Evolutionary conservation across 1,140 invertebrate species (phyloP), one percentile per base, ranked within the genome.

Genomic region (Tetramorium simillimum): DNA sequence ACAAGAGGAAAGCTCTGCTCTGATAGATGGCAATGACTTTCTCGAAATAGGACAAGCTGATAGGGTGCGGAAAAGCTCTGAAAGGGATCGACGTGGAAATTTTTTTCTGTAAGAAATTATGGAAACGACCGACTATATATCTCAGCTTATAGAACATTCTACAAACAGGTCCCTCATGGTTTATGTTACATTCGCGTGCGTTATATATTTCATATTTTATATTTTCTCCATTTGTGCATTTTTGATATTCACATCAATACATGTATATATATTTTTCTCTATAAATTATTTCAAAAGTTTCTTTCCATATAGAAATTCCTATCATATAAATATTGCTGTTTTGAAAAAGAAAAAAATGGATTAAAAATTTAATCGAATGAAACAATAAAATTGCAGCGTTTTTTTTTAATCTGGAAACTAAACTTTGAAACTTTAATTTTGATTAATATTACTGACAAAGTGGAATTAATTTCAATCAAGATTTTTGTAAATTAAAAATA

Each of bases 1-100:
- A 67, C 80, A 84, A 73, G 80, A 75, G 69, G n/a, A 60, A 86
- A 86, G 62, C 84, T 86, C 62, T 51, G 40, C 24, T 86, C 60
- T 87, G 86, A 87, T 77, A 72, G 73, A 87, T 86, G 67, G 72
- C 85, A 56, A 69, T 51, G 65, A 86, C 84, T 87, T 87, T 87
- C 63, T 86, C 72, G n/a, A 53, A 88, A 72, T 60, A 67, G 33
- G 53, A 70, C 53, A 21, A 21, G 37, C 40, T 63, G 84, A 87
- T 69, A 58, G 37, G 40, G 18, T 37, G 56, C 24, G 46, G 67
- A 86, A 33, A 87, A 87, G 43, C 53, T 62, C 43, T 51, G 21
- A 81, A 82, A 82, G 24, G 24, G 40, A 73, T 73, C 40, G 40
- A 62, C 53, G 28, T 49, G 14, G 12, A 53, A 21, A 60, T 18